Conservation (phyloP, 2,888 invertebrate species). For the Rhagonycha lutea region DNA sequence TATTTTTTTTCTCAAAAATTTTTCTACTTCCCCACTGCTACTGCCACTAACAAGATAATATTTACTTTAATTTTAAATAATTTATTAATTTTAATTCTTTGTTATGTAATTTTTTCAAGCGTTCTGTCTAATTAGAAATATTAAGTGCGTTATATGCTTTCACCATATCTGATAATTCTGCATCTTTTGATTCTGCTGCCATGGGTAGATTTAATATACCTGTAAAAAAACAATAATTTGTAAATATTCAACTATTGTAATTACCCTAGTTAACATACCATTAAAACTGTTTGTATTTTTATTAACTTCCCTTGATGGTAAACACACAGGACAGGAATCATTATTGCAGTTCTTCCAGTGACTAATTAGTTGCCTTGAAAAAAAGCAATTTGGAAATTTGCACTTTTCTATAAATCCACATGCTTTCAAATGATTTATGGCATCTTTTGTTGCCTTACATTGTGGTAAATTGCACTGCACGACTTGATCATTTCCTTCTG, state of each 20-base stretch:
- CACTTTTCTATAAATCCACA: background rate
- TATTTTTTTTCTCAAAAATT: too few species aligned
- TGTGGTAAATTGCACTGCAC: background rate
- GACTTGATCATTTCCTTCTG: background rate
- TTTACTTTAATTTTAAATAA: too few species aligned
- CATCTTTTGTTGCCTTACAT: background rate
- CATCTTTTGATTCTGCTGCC: conserved; percentile 54
- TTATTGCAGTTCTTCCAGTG: background rate
- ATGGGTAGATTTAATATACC: conserved; percentile 54
- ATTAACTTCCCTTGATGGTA: conserved; percentile 93
- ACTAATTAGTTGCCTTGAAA: background rate
- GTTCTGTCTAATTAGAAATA: conserved; percentile 49
- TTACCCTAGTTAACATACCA: conserved; percentile 48
- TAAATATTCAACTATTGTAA: background rate
- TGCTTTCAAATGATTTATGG: background rate
- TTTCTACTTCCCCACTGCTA: too few species aligned
- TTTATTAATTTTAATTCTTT: too few species aligned
- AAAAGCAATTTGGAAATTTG: background rate
- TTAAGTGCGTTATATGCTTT: conserved; percentile 81
- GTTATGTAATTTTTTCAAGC: too few species aligned
- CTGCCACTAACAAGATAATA: too few species aligned
- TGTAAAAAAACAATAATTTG: conserved; percentile 28
- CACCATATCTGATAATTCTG: conserved; percentile 69
- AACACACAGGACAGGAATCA: conserved; percentile 45
- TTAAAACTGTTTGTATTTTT: conserved; percentile 66